phyloP scores from a whole-genome alignment of 2,888 invertebrate genomes.

The Caenorhabditis doughertyi region DNA sequence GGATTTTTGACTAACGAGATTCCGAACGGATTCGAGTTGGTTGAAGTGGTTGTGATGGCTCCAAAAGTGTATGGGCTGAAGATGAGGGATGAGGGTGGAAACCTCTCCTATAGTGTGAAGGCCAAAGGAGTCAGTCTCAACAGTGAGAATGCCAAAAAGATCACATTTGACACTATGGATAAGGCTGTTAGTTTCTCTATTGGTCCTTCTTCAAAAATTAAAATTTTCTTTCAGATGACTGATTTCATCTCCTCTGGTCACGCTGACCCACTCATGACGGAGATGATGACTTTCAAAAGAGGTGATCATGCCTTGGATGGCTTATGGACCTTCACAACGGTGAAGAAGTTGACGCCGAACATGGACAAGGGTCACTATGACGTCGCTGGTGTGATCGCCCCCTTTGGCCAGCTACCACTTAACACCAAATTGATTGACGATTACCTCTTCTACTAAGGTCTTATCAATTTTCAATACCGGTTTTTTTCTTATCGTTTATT shows the following conservation, averaged over 20 bases:
- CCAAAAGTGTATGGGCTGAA: constrained; percentile 8
- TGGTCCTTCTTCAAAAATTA: too few species aligned
- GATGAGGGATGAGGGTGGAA: background rate
- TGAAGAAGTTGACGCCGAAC: background rate
- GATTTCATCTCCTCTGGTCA: too few species aligned
- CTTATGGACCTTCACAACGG: background rate
- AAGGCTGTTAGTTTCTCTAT: too few species aligned
- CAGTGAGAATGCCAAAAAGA: too few species aligned
- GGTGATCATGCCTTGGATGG: background rate
- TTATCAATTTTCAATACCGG: too few species aligned
- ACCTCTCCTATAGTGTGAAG: background rate
- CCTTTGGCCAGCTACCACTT: too few species aligned
- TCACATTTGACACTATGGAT: too few species aligned
- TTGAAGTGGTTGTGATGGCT: background rate
- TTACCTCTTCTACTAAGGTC: background rate
- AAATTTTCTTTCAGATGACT: too few species aligned
- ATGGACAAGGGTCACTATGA: background rate
- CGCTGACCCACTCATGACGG: background rate
- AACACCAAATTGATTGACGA: too few species aligned
- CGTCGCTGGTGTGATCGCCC: background rate
- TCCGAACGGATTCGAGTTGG: background rate
- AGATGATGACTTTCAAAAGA: background rate
- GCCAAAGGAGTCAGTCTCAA: constrained; percentile 18
- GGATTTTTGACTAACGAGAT: background rate
- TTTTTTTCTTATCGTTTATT: background rate